phyloP scores from a whole-genome alignment of 2,888 invertebrate species.

The Gryllus longicercus region DNA sequence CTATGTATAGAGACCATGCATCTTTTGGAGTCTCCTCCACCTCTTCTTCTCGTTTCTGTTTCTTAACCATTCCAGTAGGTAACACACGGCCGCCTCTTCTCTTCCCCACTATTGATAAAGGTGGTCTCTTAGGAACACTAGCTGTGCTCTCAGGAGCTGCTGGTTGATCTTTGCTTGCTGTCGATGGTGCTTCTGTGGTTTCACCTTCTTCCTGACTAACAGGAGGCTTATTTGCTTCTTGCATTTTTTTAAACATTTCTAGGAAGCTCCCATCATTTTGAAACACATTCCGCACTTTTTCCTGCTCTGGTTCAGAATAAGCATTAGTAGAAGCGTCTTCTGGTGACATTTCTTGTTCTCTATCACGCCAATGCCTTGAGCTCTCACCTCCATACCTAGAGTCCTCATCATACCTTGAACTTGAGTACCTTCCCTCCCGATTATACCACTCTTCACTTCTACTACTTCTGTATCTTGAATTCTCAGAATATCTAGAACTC shows the following conservation, averaged over 20 bases:
- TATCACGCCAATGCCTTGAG: conserved; percentile 21
- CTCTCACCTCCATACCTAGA: conserved; percentile 21
- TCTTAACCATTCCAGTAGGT: conserved; percentile 87
- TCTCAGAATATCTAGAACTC: conserved; percentile 26
- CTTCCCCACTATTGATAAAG: conserved; percentile 66
- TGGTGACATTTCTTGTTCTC: neutral
- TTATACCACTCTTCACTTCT: conserved; percentile 24
- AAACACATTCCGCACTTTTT: conserved; percentile 57
- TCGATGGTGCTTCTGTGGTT: conserved; percentile 12
- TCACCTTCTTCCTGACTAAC: conserved; percentile 23
- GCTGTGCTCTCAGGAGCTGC: neutral
- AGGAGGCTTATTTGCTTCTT: conserved; percentile 51
- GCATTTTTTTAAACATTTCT: conserved; percentile 89
- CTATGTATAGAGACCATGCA: conserved; percentile 91
- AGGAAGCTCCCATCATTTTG: conserved; percentile 89
- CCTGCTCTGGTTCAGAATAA: conserved; percentile 25
- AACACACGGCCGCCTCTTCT: conserved; percentile 80
- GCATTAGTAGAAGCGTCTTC: conserved; percentile 1
- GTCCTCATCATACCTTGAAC: conserved; percentile 26
- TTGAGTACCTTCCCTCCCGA: conserved; percentile 30
- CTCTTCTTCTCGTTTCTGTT: conserved; percentile 65
- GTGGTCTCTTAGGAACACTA: conserved; percentile 41
- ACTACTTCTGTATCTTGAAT: conserved; percentile 19
- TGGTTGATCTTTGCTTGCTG: conserved; percentile 12
- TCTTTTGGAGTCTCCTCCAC: conserved; percentile 62